Base-by-base conservation (phyloP, 2,113 vertebrate genomes). In the Carlito syrichta region DNA sequence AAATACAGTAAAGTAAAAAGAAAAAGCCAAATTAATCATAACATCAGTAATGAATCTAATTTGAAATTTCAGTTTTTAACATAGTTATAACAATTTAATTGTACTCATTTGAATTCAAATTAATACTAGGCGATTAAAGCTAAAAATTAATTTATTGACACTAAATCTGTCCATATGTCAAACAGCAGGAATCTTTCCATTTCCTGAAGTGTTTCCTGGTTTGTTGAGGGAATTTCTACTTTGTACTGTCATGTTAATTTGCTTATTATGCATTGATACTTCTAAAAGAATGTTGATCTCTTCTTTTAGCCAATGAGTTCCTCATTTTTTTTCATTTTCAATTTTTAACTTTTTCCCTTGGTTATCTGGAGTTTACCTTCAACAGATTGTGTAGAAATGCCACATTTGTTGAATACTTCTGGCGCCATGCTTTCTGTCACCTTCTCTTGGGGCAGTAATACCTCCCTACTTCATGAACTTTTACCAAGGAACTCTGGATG, bases 171-270 rank as follows among this genome's bases (percentile, higher is more conserved):
- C 20, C 77, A 20, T 5, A 25, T 27, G 71, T 86, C 6, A 16
- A 50, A 23, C 9, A 54, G 8, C 14, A 38, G 54, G 23, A 32
- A 43, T 16, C 22, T 25, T 54, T 16, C 38, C 0, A 0, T 30
- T n/a, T 43, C 76, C 43, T 14, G 13, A 40, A 5, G 40, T 1
- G 0, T 23, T 23, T 68, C n/a, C 79, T 20, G 84, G 19, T 32
- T 25, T 11, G 22, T 10, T 10, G 25, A 9, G 16, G 17, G 52
- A 4, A n/a, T 14, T 48, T 30, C 78, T 20, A 1, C 69, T 43
- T 1, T 5, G 68, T 14, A 23, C 32, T 0, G 22, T 14, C 8
- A 1, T 8, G 20, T 19, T 2, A 4, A 14, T 13, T 27, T 14
- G 22, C 25, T 77, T 10, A 2, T 45, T 12, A 11, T 1, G 25